These are phyloP conservation scores for Pelosia muscerda DNA, from an alignment of 2,888 invertebrate species.

Conservation along the genomic window DNA sequence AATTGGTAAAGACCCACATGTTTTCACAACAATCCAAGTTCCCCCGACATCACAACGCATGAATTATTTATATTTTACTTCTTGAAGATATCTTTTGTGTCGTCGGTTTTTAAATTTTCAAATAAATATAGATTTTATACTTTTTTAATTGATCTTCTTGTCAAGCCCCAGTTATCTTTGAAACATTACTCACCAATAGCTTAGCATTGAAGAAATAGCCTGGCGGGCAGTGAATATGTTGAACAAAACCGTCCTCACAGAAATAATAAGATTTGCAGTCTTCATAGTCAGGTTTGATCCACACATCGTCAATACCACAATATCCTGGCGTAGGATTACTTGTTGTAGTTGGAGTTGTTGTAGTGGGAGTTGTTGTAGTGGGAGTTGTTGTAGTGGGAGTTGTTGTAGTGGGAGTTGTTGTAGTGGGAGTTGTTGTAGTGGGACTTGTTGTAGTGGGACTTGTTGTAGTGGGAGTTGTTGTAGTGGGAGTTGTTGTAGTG, in stretches of 20 bases:
- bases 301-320: neutral
- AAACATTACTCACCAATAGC: constrained; percentile 1
- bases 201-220: neutral
- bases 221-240: neutral
- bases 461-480: neutral
- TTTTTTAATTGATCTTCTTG: too few relatives aligned
- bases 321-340: neutral
- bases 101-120: too few relatives aligned
- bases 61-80: too few relatives aligned
- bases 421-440: too few relatives aligned
- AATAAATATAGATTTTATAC: too few relatives aligned
- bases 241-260: neutral
- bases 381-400: neutral
- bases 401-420: neutral
- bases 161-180: too few relatives aligned
- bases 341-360: neutral
- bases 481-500: neutral
- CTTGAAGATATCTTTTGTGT: too few relatives aligned
- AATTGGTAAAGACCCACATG: too few relatives aligned
- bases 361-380: neutral
- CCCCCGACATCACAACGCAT: too few relatives aligned
- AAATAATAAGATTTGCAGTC: constrained; percentile 13
- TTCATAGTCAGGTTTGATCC: neutral
- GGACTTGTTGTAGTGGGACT: neutral
- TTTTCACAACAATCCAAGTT: too few relatives aligned